These are phyloP conservation scores for Crocidura indochinensis DNA, from an alignment of 2,797 vertebrate species.

Conservation along the genomic window DNA sequence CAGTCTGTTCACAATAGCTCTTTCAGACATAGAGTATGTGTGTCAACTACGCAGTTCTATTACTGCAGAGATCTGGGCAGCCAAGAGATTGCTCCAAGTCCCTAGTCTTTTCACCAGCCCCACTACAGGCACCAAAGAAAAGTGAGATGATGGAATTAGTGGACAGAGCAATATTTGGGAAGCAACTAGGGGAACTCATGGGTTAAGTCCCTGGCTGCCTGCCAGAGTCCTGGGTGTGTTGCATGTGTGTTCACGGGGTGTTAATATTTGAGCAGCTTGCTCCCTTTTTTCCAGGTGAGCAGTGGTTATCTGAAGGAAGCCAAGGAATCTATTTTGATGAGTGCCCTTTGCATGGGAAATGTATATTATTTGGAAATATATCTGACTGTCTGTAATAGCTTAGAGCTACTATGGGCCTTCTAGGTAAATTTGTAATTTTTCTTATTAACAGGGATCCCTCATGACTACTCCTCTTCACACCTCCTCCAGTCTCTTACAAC, in stretches of 20 bases:
- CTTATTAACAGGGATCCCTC: neutral
- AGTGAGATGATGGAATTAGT: neutral
- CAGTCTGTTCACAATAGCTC: accelerated
- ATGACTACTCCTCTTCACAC: neutral
- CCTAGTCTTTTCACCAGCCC: neutral
- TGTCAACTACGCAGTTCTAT: neutral
- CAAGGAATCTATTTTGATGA: slow-evolving; percentile 23
- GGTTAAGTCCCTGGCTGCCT: neutral
- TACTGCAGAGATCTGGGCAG: accelerated
- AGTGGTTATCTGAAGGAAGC: slow-evolving; percentile 5
- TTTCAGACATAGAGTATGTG: neutral
- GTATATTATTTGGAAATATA: neutral
- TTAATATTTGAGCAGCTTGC: neutral
- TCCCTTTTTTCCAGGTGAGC: slow-evolving; percentile 12
- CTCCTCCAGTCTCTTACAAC: neutral
- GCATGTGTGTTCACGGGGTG: neutral
- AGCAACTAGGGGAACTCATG: neutral
- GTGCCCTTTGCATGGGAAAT: neutral
- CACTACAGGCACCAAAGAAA: neutral
- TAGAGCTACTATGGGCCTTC: neutral
- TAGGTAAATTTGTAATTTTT: slow-evolving; percentile 4
- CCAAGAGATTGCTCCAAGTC: neutral
- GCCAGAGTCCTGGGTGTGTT: neutral
- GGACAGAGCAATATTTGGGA: neutral
- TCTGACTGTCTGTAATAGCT: neutral